phyloP scores from a whole-genome alignment of 2,797 vertebrate species.

The Sphenodon punctatus region DNA sequence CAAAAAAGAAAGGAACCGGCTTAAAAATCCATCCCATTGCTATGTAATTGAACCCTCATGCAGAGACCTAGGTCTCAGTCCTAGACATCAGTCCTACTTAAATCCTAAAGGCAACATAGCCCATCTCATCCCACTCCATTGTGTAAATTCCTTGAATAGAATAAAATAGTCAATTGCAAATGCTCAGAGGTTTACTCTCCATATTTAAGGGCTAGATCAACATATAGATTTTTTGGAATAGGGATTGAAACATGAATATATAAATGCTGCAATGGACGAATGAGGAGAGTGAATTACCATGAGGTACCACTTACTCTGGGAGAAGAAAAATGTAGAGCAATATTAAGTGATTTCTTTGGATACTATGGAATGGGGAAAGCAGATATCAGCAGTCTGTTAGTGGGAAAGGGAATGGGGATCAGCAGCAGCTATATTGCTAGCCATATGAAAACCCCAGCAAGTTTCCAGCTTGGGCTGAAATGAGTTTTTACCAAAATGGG shows the following conservation, averaged over 20 bases:
- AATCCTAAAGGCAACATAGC: background rate
- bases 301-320: background rate
- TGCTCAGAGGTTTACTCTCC: constrained; percentile 18
- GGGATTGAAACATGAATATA: constrained; percentile 30
- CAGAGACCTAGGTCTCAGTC: background rate
- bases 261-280: constrained; percentile 30
- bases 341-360: background rate
- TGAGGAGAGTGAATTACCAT: constrained; percentile 11
- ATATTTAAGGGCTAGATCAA: constrained; percentile 29
- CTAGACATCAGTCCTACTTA: background rate
- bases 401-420: constrained; percentile 10
- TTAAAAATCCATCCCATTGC: background rate
- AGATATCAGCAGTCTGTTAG: background rate
- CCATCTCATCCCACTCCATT: constrained; percentile 4
- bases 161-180: constrained; percentile 14
- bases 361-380: background rate
- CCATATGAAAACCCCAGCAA: background rate
- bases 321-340: constrained; percentile 7
- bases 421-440: background rate
- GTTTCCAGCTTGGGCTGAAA: no score
- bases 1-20: background rate
- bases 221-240: constrained; percentile 29
- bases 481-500: no score
- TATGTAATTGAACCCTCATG: constrained; percentile 11
- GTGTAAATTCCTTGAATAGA: constrained; percentile 20